phyloP scores from a whole-genome alignment of 2,888 invertebrate genomes.

The Sesamia inferens region DNA sequence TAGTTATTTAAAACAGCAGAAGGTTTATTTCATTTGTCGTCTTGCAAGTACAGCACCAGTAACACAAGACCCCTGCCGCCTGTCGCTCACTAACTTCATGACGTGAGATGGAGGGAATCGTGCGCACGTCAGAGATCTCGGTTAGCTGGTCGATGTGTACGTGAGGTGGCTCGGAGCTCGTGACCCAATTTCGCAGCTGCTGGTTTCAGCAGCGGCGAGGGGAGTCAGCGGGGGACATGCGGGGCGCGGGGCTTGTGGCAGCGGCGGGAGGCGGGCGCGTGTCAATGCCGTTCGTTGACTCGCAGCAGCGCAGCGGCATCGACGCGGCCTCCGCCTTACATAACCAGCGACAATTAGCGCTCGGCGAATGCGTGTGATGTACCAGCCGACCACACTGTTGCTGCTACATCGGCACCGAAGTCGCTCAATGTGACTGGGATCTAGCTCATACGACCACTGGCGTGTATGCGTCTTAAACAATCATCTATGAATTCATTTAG shows the following conservation, averaged over 20 bases:
- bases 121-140: slow-evolving; percentile 75
- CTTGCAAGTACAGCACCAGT: slow-evolving; percentile 76
- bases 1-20: slow-evolving; percentile 81
- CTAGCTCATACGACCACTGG: background rate
- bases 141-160: slow-evolving; percentile 78
- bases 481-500: slow-evolving; percentile 3
- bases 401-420: slow-evolving; percentile 40
- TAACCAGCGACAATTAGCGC: slow-evolving; percentile 88
- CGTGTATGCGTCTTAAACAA: background rate
- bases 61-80: slow-evolving; percentile 59
- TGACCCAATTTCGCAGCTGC: slow-evolving; percentile 90
- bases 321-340: slow-evolving; percentile 89
- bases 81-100: slow-evolving; percentile 48
- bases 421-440: slow-evolving; percentile 19
- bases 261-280: slow-evolving; percentile 81
- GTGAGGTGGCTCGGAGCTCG: slow-evolving; percentile 86
- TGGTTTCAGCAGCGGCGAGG: slow-evolving; percentile 88
- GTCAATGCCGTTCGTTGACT: slow-evolving; percentile 90
- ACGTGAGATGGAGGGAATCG: slow-evolving; percentile 53
- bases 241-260: slow-evolving; percentile 69
- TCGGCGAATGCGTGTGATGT: slow-evolving; percentile 84
- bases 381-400: slow-evolving; percentile 68
- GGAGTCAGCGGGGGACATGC: slow-evolving; percentile 71
- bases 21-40: slow-evolving; percentile 83
- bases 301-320: slow-evolving; percentile 86